Base-by-base conservation (phyloP, 2,113 vertebrate species). In the Loxodonta africana region DNA sequence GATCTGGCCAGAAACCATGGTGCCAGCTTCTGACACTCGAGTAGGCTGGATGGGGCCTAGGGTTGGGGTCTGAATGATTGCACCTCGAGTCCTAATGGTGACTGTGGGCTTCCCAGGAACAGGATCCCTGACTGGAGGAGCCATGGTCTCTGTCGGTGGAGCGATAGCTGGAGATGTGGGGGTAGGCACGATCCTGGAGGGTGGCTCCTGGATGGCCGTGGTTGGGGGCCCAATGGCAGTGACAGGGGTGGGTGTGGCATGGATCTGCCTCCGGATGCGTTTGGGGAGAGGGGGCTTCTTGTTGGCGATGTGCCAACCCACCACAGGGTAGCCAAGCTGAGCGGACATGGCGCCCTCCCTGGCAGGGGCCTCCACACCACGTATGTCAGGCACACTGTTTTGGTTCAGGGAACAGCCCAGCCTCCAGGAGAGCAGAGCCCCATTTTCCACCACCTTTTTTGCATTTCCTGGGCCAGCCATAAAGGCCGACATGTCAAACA, bases 401-500 rank as follows among this genome's bases (percentile, higher is more conserved):
- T 99, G 99, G 87, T 99, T 99, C 95, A 99, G 98, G 78, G 99
- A 99, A 95, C 99, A 99, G 46, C 99, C 99, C 91, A 99, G 98
- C 98, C 99, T 99, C 99, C 99, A 99, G 3, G 99, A 99, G 25
- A 99, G 98, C 83, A 99, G 98, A 82, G 99, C 99, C 57, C 99
- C 99, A 0, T 99, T 99, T 97, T 99, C 99, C 80, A 99, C 99
- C 88, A 99, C 99, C 94, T 99, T 99, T 98, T 99, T 99, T 37
- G 99, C 99, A 84, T 99, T 99, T 85, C 99, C 99, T 0, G 99
- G 99, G 83, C 99, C 99, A 65, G 99, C 99, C 99, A 99, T 99
- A 97, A 99, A 99, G 91, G 99, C 99, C 0, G 99, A 99, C 99
- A 99, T 99, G 96, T 99, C 99, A 95, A 99, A 99, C 51, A 99